Evolutionary conservation across 2,113 vertebrate genomes (phyloP).

Genomic region (Seriola dumerili): DNA sequence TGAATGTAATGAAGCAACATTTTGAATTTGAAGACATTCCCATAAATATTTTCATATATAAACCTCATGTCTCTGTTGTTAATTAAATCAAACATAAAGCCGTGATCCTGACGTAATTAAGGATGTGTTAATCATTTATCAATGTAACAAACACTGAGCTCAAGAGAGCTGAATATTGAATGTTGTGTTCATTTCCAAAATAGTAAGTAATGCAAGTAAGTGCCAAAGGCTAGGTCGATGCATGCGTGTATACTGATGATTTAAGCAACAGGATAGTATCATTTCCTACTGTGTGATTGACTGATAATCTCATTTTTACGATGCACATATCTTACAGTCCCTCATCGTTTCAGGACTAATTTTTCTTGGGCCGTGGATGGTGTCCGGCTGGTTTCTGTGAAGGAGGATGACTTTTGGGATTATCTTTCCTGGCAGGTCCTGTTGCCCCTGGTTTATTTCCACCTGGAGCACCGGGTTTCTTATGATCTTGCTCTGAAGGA

Average conservation of each 20-base stretch:
- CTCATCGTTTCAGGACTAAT: background rate
- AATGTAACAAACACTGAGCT: background rate
- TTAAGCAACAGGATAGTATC: background rate
- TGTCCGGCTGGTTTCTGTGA: constrained; percentile 9
- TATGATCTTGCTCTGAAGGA: constrained; percentile 24
- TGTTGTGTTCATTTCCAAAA: background rate
- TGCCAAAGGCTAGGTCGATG: background rate
- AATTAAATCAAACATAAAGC: background rate
- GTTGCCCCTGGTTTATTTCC: background rate
- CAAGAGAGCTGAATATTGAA: background rate
- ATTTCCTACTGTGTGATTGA: no score
- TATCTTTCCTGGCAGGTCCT: constrained; percentile 12
- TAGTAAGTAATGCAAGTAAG: background rate
- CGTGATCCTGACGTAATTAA: background rate
- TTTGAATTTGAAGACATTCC: constrained; percentile 70
- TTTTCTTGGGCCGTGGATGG: background rate
- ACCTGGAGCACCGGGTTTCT: background rate
- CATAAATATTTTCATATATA: constrained; percentile 81
- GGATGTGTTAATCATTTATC: background rate
- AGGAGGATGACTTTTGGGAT: constrained; percentile 19
- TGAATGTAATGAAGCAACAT: constrained; percentile 72
- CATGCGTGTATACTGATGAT: background rate
- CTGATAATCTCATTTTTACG: background rate
- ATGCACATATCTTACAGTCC: background rate
- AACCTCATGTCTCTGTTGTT: constrained; percentile 41